phyloP scores from a whole-genome alignment of 2,797 vertebrate genomes.

The Loris lydekkerianus region DNA sequence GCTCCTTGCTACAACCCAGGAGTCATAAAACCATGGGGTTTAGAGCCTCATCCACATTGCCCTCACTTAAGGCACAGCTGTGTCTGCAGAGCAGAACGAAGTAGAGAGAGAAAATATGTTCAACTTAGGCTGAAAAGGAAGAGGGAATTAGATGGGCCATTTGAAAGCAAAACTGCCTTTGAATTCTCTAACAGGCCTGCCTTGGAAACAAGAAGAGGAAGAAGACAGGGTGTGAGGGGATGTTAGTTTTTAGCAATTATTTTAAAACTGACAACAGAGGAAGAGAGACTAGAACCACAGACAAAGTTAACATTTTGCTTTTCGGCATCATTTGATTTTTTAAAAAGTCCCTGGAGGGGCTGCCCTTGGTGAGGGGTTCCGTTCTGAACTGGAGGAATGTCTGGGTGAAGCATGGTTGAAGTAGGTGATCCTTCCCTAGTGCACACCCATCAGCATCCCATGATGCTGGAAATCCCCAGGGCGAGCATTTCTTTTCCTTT shows the following conservation, averaged over 20 bases:
- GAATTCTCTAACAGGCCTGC: not conserved
- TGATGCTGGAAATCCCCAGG: conserved; percentile 69
- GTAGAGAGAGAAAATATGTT: not conserved
- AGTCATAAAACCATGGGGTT: not conserved
- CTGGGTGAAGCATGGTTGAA: not conserved
- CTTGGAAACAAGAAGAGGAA: conserved; percentile 73
- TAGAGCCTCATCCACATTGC: not conserved
- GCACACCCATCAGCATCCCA: conserved; percentile 12
- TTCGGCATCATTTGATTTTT: conserved; percentile 67
- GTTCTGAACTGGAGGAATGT: conserved; percentile 43
- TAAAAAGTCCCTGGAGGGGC: conserved; percentile 74
- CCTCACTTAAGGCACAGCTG: not conserved
- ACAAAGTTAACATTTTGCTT: conserved; percentile 52
- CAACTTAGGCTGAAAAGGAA: not conserved
- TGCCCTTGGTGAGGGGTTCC: conserved; percentile 54
- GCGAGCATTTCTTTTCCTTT: conserved; percentile 44
- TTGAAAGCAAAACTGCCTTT: conserved; percentile 52
- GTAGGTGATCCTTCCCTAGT: conserved; percentile 33
- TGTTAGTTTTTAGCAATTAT: conserved; percentile 48
- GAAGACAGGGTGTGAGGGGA: conserved; percentile 16
- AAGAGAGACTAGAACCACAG: conserved; percentile 76
- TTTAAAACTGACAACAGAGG: conserved; percentile 66
- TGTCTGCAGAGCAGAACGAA: not conserved
- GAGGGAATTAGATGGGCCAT: not conserved
- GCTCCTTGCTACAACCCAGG: not conserved